Conservation (phyloP, 2,888 invertebrate species). For the Thelaira solivaga region DNA sequence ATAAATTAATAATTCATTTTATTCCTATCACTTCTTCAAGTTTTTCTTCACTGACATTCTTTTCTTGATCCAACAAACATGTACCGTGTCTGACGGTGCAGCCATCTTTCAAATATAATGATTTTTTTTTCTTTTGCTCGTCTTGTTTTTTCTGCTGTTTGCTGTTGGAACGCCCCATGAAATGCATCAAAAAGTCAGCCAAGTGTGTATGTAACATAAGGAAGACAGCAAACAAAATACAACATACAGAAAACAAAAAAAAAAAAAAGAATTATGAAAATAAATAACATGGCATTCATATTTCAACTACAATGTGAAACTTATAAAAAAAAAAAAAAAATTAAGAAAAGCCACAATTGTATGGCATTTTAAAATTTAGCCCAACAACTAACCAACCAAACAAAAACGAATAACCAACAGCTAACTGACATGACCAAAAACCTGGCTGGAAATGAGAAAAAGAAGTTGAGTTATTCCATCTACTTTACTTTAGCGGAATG, state of each 20-base stretch:
- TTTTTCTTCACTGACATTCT: conserved; percentile 52
- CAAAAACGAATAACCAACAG: no score
- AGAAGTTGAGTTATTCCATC: conserved; percentile 36
- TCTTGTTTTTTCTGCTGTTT: background rate
- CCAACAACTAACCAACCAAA: conserved; percentile 13
- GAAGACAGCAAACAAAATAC: conserved; percentile 31
- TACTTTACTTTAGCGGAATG: background rate
- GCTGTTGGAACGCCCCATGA: conserved; percentile 59
- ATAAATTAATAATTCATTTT: conserved; percentile 63
- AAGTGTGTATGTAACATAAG: conserved; percentile 49
- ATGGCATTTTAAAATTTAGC: conserved; percentile 35
- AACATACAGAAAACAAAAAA: no score
- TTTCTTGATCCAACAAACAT: conserved; percentile 39
- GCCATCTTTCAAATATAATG: conserved; percentile 62
- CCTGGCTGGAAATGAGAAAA: conserved; percentile 8
- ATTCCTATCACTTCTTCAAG: conserved; percentile 32
- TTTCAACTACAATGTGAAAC: conserved; percentile 28
- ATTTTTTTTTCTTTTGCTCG: conserved; percentile 31
- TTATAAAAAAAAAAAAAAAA: background rate
- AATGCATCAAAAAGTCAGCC: conserved; percentile 62
- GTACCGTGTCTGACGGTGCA: conserved; percentile 40
- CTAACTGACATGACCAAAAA: conserved; percentile 46
- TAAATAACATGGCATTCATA: conserved; percentile 55
- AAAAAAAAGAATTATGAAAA: conserved; percentile 29
- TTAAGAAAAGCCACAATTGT: conserved; percentile 29